Conservation (phyloP, 2,113 vertebrate genomes). For the Rhegmatorhina hoffmannsi region DNA sequence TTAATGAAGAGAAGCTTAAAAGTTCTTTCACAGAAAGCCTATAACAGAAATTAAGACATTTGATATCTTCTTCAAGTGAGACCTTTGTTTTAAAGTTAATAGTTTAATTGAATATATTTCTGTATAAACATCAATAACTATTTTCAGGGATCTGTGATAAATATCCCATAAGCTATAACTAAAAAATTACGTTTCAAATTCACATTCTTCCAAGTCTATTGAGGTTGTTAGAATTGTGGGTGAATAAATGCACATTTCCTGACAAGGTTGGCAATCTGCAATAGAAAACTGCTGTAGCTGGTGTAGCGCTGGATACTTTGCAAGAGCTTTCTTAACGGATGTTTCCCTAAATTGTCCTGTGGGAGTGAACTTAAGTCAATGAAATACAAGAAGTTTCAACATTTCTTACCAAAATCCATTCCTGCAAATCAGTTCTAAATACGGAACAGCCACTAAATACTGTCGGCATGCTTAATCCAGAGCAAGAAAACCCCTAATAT, state of each 20-base stretch:
- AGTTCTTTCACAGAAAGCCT: not conserved
- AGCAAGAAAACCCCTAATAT: constrained; percentile 65
- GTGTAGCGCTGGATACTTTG: not conserved
- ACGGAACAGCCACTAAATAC: not conserved
- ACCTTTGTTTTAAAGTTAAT: not conserved
- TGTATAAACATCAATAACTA: not conserved
- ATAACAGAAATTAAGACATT: not conserved
- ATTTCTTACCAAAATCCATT: constrained; percentile 37
- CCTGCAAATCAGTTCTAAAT: constrained; percentile 55
- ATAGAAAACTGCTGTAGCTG: not conserved
- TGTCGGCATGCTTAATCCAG: constrained; percentile 47
- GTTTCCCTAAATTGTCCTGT: not conserved
- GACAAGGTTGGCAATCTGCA: not conserved
- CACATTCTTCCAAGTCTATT: not conserved
- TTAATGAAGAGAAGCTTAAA: not conserved
- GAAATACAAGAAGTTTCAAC: constrained; percentile 33
- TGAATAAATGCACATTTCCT: not conserved
- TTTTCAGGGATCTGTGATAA: not conserved
- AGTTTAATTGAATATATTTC: not conserved
- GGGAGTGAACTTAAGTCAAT: constrained; percentile 14
- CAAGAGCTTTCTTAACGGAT: not conserved
- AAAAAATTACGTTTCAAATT: not conserved
- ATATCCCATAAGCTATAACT: not conserved
- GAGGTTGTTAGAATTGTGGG: not conserved
- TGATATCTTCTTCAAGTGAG: not conserved